phyloP scores from a whole-genome alignment of 2,888 invertebrate genomes.

The Ophion ellenae region DNA sequence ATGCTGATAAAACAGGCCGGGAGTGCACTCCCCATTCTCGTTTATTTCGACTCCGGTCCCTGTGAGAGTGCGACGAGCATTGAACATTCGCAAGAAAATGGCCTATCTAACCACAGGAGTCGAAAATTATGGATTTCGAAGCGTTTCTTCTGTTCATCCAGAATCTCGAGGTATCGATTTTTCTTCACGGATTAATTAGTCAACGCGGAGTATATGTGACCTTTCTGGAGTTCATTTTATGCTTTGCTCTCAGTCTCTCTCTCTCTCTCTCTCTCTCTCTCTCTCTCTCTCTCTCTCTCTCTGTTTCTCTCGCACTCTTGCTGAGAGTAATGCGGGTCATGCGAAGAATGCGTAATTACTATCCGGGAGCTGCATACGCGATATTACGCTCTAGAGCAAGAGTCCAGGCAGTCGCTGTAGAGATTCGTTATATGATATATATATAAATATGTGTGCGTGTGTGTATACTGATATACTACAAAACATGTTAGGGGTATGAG shows the following conservation, averaged over 20 bases:
- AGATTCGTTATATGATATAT: not conserved
- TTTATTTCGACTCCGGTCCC: not conserved
- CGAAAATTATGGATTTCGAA: not conserved
- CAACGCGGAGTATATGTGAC: no score
- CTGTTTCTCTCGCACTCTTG: constrained; percentile 8
- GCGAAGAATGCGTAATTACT: constrained; percentile 56
- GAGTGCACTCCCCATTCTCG: no score
- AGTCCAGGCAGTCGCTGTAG: constrained; percentile 14
- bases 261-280: no score
- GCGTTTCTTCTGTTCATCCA: constrained; percentile 2
- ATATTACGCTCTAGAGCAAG: constrained; percentile 40
- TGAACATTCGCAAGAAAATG: not conserved
- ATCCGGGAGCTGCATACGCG: constrained; percentile 24
- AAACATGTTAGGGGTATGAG: not conserved
- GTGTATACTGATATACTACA: no score
- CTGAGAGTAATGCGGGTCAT: constrained; percentile 29
- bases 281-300: not conserved
- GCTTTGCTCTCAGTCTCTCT: no score
- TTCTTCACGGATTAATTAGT: no score
- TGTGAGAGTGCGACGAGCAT: not conserved
- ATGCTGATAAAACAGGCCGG: constrained; percentile 33
- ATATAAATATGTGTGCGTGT: not conserved
- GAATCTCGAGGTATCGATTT: no score
- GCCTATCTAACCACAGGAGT: no score
- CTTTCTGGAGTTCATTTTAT: no score